Base-by-base conservation (phyloP, 2,888 invertebrate species). In the Boloria selene region DNA sequence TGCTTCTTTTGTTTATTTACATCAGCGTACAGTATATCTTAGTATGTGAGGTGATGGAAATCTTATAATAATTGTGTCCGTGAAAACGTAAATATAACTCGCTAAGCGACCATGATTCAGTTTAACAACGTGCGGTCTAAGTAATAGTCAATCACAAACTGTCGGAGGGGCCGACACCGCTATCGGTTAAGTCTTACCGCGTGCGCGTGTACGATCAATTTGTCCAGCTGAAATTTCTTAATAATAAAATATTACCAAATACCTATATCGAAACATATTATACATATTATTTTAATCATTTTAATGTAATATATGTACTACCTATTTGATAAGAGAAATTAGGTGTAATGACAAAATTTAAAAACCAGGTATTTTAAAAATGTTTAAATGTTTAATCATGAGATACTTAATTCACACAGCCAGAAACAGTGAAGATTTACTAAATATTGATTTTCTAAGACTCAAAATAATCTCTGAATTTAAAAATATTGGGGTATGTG, bases 1-100 rank as follows among this genome's bases (percentile, higher is more conserved):
- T 67, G 68, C 72, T 71, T 72, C 72, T 73, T 80, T 81, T 85
- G 84, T 87, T 88, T 87, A 79, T 87, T 86, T 86, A 87, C 83
- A 77, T 74, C 72, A 63, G 67, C 74, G 75, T 75, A 78, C 77
- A 77, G 78, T 71, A 70, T 70, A 53, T 70, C 70, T 67, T 69
- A 66, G 67, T 61, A 71, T 69, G 68, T 47, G 63, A 63, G 59
- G 61, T 69, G 68, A 65, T 62, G 62, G 14, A 55, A 58, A 59
- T 53, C 44, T 60, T 42, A 14, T 59, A 59, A 47, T 66, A 62
- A 60, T 67, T 56, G 58, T 42, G 64, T 62, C 69, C 70, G 58
- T 73, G 68, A 71, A 70, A 74, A 70, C 56, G 69, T 61, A 64
- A 73, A 70, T 55, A 69, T 68, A 56, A 56, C n/a, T 70, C 69